A percentile compares a stretch with the other conserved stretches of the same genome.
Conservation (phyloP, 2,888 invertebrate species). For the Gymnocheta viridis region DNA sequence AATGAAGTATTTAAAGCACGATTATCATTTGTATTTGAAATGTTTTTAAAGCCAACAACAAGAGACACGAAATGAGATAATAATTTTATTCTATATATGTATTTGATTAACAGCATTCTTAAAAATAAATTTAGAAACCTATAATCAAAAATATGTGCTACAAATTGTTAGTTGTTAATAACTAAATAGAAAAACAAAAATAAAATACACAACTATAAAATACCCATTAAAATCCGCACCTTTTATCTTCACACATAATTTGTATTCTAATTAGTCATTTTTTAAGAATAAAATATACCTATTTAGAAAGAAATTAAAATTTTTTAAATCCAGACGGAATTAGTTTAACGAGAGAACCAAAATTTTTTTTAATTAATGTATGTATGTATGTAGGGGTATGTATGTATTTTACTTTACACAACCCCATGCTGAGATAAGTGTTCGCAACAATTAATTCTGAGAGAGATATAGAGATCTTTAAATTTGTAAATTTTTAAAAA, state of each 20-base stretch:
- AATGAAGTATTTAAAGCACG: slow-evolving; percentile 44
- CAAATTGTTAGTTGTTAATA: not conserved
- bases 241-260: slow-evolving; percentile 32
- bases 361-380: not conserved
- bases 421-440: slow-evolving; percentile 56
- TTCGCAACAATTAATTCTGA: not conserved
- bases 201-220: not conserved
- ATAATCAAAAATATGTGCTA: no score
- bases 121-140: not conserved
- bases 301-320: no score
- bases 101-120: not conserved
- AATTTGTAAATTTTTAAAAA: not conserved
- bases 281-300: not conserved
- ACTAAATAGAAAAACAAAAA: not conserved
- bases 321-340: not conserved
- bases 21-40: slow-evolving; percentile 22
- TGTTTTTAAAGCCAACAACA: no score
- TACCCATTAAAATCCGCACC: not conserved
- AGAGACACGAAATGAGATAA: no score
- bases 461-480: not conserved
- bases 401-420: not conserved
- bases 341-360: not conserved
- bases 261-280: not conserved
- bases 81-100: no score
- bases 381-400: no score